A percentile compares a stretch with the other conserved stretches of the same genome.
phyloP scores from a whole-genome alignment of 2,797 vertebrate genomes.

The Sebastolobus altivelis region DNA sequence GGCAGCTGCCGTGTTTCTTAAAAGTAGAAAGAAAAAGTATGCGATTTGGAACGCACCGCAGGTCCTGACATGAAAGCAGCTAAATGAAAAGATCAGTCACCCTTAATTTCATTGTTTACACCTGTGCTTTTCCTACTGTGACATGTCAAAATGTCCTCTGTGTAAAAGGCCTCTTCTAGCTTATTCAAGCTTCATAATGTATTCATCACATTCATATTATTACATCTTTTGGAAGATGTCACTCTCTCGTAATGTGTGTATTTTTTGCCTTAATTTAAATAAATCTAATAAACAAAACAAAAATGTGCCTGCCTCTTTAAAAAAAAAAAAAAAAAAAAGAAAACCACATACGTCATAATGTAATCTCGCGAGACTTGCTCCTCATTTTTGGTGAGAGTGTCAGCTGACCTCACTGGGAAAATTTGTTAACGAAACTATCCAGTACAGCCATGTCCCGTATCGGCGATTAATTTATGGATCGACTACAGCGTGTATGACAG shows the following conservation, averaged over 20 bases:
- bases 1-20: no score
- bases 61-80: neutral
- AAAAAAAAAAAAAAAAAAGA: neutral
- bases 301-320: neutral
- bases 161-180: no score
- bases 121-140: neutral
- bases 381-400: conserved; percentile 43
- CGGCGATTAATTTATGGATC: conserved; percentile 33
- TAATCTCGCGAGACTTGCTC: conserved; percentile 64
- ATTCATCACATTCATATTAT: neutral
- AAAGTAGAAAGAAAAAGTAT: no score
- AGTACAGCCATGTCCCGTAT: conserved; percentile 57
- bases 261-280: no score
- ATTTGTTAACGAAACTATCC: conserved; percentile 58
- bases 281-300: no score
- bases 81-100: neutral
- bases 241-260: no score
- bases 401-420: conserved; percentile 68
- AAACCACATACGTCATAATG: neutral
- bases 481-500: conserved; percentile 23
- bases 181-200: neutral
- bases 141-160: neutral
- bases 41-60: neutral
- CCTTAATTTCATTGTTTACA: neutral
- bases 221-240: neutral